Percentiles rank a stretch among this genome's conserved stretches.
phyloP scores from a whole-genome alignment of 2,797 vertebrate species.

The Salarias fasciatus region DNA sequence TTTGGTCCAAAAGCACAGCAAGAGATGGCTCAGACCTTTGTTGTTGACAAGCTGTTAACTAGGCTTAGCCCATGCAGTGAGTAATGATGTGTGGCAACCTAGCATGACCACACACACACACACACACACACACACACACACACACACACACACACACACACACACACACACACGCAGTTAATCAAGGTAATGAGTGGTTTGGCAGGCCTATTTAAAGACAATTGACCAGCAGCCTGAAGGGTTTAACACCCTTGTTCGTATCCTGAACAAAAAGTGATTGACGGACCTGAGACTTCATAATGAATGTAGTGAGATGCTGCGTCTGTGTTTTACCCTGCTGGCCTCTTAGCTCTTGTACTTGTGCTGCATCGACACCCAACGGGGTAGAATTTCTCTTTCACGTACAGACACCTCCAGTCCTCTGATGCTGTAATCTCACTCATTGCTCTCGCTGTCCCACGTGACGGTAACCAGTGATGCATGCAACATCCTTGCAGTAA shows the following conservation, averaged over 20 bases:
- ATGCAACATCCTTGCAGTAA: constrained; percentile 17
- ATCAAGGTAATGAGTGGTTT: constrained; percentile 71
- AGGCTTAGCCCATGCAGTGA: constrained; percentile 49
- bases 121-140: too few relatives aligned
- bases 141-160: constrained; percentile 31
- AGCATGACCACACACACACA: constrained; percentile 27
- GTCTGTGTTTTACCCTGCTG: not conserved
- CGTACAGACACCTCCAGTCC: not conserved
- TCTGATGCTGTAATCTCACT: constrained; percentile 11
- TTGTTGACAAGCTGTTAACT: constrained; percentile 71
- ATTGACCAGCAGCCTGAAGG: constrained; percentile 39
- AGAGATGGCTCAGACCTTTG: constrained; percentile 62
- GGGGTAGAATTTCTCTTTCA: not conserved
- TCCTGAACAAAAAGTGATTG: constrained; percentile 11
- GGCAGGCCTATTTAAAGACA: constrained; percentile 44
- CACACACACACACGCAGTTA: constrained; percentile 46
- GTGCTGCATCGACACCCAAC: not conserved
- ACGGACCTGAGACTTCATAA: constrained; percentile 6
- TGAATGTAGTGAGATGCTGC: not conserved
- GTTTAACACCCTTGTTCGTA: constrained; percentile 39
- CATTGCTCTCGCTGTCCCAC: constrained; percentile 33
- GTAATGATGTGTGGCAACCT: constrained; percentile 68
- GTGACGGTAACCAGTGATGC: constrained; percentile 25
- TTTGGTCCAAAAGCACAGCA: constrained; percentile 47
- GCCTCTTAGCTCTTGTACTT: not conserved